Evolutionary conservation across 2,113 vertebrate genomes (phyloP).

Genomic region (Microcebus ravelobensis): DNA sequence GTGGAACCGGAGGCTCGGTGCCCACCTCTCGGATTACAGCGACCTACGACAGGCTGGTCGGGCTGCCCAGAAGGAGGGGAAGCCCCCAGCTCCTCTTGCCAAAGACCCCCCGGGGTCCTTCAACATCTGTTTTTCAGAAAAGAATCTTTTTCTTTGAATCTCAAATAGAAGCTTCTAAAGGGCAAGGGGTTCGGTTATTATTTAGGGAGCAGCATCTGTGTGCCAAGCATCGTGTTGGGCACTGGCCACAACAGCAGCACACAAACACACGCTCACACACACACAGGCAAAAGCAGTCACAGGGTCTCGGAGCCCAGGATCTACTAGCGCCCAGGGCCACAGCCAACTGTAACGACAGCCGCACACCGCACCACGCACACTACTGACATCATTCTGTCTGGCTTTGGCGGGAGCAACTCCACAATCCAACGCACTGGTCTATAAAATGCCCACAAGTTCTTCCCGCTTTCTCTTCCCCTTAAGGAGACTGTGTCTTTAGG

Average conservation of each 20-base stretch:
- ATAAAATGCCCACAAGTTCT: accelerated
- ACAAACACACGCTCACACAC: background rate
- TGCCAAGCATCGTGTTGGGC: background rate
- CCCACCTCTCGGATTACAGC: background rate
- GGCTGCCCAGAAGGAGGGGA: no score
- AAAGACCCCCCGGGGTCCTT: background rate
- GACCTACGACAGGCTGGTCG: background rate
- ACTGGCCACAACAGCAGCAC: background rate
- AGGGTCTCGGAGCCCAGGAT: background rate
- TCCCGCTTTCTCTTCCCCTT: no score
- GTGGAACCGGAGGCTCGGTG: background rate
- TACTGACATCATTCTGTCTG: background rate
- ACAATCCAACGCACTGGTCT: background rate
- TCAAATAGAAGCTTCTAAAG: background rate
- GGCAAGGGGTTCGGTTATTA: background rate
- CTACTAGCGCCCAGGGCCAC: no score
- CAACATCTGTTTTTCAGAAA: background rate
- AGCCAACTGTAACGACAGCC: background rate
- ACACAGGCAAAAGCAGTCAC: accelerated
- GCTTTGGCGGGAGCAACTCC: background rate
- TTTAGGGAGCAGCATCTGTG: background rate
- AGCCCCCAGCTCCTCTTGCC: background rate
- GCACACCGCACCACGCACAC: accelerated
- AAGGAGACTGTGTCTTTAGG: background rate
- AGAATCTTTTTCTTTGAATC: background rate